Base-by-base conservation (phyloP, 2,888 invertebrate species). In the Eilema caniola region DNA sequence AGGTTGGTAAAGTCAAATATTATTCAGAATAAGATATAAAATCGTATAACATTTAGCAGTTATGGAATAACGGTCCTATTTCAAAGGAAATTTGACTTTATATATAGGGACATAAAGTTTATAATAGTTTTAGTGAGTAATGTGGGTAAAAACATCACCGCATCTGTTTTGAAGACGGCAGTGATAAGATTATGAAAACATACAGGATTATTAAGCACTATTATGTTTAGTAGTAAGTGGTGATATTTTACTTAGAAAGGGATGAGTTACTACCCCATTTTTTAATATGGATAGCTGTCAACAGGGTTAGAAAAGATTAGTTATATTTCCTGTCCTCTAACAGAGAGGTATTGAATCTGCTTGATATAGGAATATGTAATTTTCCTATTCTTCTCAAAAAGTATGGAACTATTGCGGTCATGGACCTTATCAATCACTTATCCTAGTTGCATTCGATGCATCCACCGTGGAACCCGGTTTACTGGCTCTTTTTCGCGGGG, bases 111-210 rank as follows among this genome's bases (percentile, higher is more conserved):
- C 0, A 16, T 56, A 71, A 0, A 23, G 67, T 69, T 53, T 56
- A 69, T 61, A 74, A 66, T 72, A 20, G 3, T 28, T 5, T 0
- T 1, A 2, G 14, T 10, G 0, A 0, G 2, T 37, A 28, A 24
- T 33, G n/a, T 47, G 31, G 37, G 25, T 69, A 60, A 72, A 69
- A 70, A 78, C 31, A 41, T n/a, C 53, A 62, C 20, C 23, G 62
- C 80, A 78, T 80, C 74, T 78, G 74, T 73, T 80, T 74, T 62
- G 14, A 78, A 80, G 57, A 74, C 68, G 33, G 56, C 59, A 41
- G 28, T 74, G 76, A 80, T 80, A 80, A 80, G 71, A 78, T 80
- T 72, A 77, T 72, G 67, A 68, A 67, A 75, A 81, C 70, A 78
- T 62, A 73, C 69, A 71, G 25, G 53, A 56, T 65, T 69, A 73